phyloP scores from a whole-genome alignment of 2,797 vertebrate genomes.

The Myotis myotis region DNA sequence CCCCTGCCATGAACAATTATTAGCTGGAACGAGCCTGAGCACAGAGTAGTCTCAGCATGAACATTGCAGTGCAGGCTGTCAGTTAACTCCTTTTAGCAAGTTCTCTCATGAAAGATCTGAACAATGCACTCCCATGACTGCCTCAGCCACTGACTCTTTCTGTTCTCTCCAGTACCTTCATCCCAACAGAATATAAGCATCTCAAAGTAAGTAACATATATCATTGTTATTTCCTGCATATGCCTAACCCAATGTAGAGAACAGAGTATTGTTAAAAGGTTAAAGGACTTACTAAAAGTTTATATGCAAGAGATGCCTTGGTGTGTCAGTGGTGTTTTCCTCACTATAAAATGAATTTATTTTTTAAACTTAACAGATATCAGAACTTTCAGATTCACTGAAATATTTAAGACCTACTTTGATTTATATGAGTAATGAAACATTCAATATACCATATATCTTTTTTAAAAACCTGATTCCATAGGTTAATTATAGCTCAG shows the following conservation, averaged over 20 bases:
- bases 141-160: background rate
- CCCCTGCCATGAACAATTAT: fast-evolving
- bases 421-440: slow-evolving; percentile 21
- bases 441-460: background rate
- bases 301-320: background rate
- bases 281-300: background rate
- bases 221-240: background rate
- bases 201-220: background rate
- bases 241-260: background rate
- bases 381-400: background rate
- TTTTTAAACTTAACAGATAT: background rate
- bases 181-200: background rate
- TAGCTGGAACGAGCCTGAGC: background rate
- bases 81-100: background rate
- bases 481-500: slow-evolving; percentile 28
- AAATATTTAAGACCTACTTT: slow-evolving; percentile 41
- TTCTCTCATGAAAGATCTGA: background rate
- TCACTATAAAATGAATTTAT: background rate
- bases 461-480: background rate
- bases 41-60: background rate
- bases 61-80: background rate
- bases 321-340: background rate
- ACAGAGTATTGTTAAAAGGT: background rate
- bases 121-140: background rate
- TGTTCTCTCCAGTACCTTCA: background rate